These are phyloP conservation scores for Drosophila lutescens DNA, from an alignment of 2,888 invertebrate species.

Conservation along the genomic window DNA sequence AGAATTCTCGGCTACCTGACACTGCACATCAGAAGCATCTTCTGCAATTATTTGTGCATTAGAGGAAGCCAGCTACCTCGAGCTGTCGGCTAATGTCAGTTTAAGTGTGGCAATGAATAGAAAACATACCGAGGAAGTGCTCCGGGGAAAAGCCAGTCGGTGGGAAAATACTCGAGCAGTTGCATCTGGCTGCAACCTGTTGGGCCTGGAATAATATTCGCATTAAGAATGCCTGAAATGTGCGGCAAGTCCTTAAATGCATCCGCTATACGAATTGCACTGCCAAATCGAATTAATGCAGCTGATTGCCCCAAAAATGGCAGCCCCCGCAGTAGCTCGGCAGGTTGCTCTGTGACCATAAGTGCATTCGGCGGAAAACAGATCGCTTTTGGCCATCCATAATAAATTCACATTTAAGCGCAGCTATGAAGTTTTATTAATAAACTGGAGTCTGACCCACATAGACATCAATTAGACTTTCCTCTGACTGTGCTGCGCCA, in stretches of 20 bases:
- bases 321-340: slow-evolving; percentile 56
- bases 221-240: slow-evolving; percentile 68
- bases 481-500: not conserved
- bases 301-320: slow-evolving; percentile 62
- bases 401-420: slow-evolving; percentile 13
- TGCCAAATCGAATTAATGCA: slow-evolving; percentile 34
- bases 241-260: slow-evolving; percentile 66
- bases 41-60: slow-evolving; percentile 79
- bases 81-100: slow-evolving; percentile 73
- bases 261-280: slow-evolving; percentile 41
- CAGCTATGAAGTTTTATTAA: slow-evolving; percentile 1
- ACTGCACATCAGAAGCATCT: slow-evolving; percentile 51
- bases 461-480: not conserved
- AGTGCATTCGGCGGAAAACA: slow-evolving; percentile 7
- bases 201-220: slow-evolving; percentile 31
- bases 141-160: slow-evolving; percentile 47
- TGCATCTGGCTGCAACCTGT: slow-evolving; percentile 23
- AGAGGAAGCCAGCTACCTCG: slow-evolving; percentile 57
- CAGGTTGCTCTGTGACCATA: slow-evolving; percentile 8
- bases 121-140: slow-evolving; percentile 49
- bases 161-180: slow-evolving; percentile 57
- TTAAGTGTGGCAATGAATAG: slow-evolving; percentile 76
- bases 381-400: slow-evolving; percentile 22
- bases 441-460: slow-evolving; percentile 5
- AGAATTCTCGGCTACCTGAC: slow-evolving; percentile 40